Conservation (phyloP, 2,113 vertebrate species). For the Xiphorhynchus elegans region DNA sequence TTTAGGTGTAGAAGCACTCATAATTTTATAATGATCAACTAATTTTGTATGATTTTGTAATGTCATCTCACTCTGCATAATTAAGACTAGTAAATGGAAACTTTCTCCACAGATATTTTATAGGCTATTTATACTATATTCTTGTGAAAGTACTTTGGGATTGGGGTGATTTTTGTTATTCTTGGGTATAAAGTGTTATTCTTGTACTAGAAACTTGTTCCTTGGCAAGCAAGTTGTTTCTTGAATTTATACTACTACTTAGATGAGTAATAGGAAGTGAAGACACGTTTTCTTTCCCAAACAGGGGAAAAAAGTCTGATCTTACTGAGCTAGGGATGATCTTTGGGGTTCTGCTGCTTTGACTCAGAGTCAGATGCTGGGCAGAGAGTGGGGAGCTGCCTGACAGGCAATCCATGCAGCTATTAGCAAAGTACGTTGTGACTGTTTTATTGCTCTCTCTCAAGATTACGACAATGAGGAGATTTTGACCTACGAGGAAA, state of each 20-base stretch:
- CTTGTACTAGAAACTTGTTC: not conserved
- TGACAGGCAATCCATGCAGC: not conserved
- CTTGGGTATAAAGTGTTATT: not conserved
- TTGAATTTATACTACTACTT: not conserved
- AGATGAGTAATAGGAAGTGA: not conserved
- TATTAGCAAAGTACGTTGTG: not conserved
- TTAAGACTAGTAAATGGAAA: not conserved
- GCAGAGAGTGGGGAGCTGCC: not conserved
- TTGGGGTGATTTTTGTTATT: not conserved
- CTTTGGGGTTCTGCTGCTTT: not conserved
- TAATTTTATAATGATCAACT: not conserved
- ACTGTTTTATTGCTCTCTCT: constrained; percentile 7
- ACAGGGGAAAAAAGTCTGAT: not conserved
- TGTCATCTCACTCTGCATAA: not conserved
- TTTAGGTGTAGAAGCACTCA: not conserved
- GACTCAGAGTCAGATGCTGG: not conserved
- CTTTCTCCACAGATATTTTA: not conserved
- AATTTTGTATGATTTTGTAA: not conserved
- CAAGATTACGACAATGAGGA: constrained; percentile 93
- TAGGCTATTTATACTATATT: not conserved
- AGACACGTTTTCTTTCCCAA: not conserved
- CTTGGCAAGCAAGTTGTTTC: not conserved
- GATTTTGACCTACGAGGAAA: constrained; percentile 94
- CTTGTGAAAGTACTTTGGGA: not conserved
- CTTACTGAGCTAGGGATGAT: not conserved